A percentile compares a stretch with the other conserved stretches of the same genome.
Conservation (phyloP, 2,888 invertebrate species). For the Isoperla grammatica region DNA sequence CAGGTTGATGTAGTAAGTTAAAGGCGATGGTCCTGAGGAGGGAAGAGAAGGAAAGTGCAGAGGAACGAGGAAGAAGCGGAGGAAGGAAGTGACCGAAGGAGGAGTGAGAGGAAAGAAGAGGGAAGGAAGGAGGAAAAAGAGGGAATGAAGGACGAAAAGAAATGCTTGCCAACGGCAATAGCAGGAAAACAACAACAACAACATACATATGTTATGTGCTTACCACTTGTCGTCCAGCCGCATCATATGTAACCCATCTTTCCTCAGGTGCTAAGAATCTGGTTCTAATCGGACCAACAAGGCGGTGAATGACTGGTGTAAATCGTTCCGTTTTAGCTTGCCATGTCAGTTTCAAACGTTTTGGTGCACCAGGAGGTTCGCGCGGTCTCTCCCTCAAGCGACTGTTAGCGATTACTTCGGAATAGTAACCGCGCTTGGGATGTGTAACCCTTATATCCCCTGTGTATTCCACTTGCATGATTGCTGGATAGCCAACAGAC, state of each 20-base stretch:
- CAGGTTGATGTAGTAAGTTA: no score
- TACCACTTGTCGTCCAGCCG: conserved; percentile 52
- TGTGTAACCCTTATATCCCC: neutral
- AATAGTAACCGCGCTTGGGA: conserved; percentile 16
- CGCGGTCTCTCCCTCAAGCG: neutral
- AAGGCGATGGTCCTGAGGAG: no score
- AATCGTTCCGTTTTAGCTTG: conserved; percentile 55
- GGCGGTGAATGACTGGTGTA: conserved; percentile 48
- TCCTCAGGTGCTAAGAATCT: conserved; percentile 54
- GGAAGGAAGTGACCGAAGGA: no score
- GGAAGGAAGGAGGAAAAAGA: no score
- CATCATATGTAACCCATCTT: conserved; percentile 58
- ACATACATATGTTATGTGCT: no score
- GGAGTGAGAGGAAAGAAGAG: no score
- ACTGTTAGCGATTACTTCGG: conserved; percentile 13
- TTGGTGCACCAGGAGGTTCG: conserved; percentile 2
- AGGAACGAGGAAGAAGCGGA: no score
- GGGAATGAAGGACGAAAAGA: no score
- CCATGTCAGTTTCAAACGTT: conserved; percentile 41
- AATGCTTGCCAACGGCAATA: no score
- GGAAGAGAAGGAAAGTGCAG: no score
- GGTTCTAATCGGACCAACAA: conserved; percentile 46
- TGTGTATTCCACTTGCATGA: conserved; percentile 6
- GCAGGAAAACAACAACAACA: no score
- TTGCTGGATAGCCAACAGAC: no score